Evolutionary conservation across 2,797 vertebrate genomes (phyloP), one percentile per base, ranked within the genome.

Genomic region (Myotis myotis): DNA sequence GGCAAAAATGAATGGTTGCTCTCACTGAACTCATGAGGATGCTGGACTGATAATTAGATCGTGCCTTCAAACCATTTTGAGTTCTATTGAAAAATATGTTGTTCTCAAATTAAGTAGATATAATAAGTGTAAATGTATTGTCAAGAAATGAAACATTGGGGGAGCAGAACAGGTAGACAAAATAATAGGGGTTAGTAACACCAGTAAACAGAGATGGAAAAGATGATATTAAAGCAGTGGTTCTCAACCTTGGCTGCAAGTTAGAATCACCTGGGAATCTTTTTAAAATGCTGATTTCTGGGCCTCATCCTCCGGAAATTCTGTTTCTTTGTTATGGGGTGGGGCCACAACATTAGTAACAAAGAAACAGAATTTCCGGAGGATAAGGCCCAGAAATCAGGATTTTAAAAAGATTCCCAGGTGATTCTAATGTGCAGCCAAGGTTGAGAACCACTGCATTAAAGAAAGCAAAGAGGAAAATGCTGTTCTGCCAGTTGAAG

Each of bases 101-200:
- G n/a, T 91, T 82, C 66, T 81, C 81, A 94, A 91, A 80, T 84
- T 92, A 87, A 92, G 78, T 91, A 76, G 30, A 30, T 74, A 94
- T 94, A 87, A 13, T 84, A 93, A 86, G 88, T 86, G 83, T 74
- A 82, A 95, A 81, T 94, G 95, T 81, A 84, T 91, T 87, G 41
- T 66, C 49, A 91, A 30, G 28, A 87, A 94, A 75, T 81, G 19
- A 93, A 71, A 91, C 83, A 83, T 0, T 76, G 55, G 55, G 53
- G 33, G 30, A 93, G 33, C 28, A 92, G 82, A 87, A 78, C 22
- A 38, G 4, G 1, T 19, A 38, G 62, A 80, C 11, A 62, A 74
- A 83, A 87, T 93, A 79, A 33, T 7, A 53, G 22, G 57, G 30
- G 8, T 80, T 86, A 86, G 25, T 75, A 79, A 62, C 57, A 51